A percentile compares a stretch with the other conserved stretches of the same genome.
Conservation (phyloP, 2,113 vertebrate genomes). For the Psilopogon haemacephalus region DNA sequence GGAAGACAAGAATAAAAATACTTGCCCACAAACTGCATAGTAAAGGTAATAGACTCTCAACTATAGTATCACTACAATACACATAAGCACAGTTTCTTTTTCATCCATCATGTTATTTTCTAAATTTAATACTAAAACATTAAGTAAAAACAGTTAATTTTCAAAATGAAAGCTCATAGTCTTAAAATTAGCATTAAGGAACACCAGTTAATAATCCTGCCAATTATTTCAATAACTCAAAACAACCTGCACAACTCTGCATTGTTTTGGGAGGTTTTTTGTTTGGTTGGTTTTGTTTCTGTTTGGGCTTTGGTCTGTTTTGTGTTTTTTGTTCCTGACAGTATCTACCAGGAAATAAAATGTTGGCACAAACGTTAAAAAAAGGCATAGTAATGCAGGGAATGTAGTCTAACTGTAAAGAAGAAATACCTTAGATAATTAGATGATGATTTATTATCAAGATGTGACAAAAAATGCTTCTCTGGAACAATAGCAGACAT, state of each 20-base stretch:
- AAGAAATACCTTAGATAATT: neutral
- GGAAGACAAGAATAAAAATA: neutral
- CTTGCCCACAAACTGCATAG: neutral
- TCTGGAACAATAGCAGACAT: neutral
- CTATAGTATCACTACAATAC: neutral
- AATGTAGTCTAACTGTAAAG: neutral
- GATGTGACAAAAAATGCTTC: neutral
- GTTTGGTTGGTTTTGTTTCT: too few species aligned
- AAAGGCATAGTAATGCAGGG: neutral
- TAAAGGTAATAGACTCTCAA: neutral
- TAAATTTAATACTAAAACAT: neutral
- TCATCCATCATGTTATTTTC: neutral
- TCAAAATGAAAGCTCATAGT: neutral
- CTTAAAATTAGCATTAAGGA: neutral
- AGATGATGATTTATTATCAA: neutral
- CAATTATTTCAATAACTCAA: neutral
- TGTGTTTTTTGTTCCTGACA: neutral
- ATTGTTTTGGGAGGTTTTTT: neutral
- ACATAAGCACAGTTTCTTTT: neutral
- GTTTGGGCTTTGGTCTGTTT: too few species aligned
- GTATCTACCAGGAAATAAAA: neutral
- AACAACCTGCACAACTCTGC: neutral
- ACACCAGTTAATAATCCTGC: neutral
- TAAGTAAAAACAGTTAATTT: neutral
- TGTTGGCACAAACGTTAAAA: neutral